Evolutionary conservation across 2,888 invertebrate species (phyloP), one percentile per base, ranked within the genome.

Genomic region (Subacronicta megacephala): DNA sequence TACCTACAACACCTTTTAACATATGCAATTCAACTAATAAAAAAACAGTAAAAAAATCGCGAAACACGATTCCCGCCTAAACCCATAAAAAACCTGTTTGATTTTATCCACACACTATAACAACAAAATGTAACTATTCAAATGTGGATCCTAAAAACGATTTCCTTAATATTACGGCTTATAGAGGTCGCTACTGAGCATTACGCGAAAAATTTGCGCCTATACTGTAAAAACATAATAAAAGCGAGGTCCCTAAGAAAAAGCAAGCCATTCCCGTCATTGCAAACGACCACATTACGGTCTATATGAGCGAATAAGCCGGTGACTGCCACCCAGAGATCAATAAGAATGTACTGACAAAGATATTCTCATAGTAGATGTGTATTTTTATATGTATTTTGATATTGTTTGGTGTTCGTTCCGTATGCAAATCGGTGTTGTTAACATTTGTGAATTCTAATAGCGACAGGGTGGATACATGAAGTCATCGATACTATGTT

Each of bases 121-220:
- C 13, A 62, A 72, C 63, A 62, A 57, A 75, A 71, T 62, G 49
- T 47, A 60, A 72, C 77, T 81, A 81, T 81, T 80, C 74, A 81
- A 78, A 80, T 78, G 59, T 58, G 62, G 64, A 75, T 65, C 63
- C 56, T 42, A 13, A 52, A 56, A 77, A 77, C 79, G 73, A 61
- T 67, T 75, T 72, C 69, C 75, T 62, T 74, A 77, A 76, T 80
- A 80, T 82, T 69, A 69, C 73, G 67, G 82, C 81, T 83, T 80
- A 80, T 69, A 70, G 78, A 82, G 83, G 83, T 81, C 78, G 78
- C 74, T 56, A 20, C 35, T 57, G 43, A 65, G 58, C 62, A 77
- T 78, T 72, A 75, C 63, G 63, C 54, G 72, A 70, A 64, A 75
- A 78, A 80, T 81, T 83, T 78, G 70, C 75, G 64, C 69, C 69